Percentiles rank a stretch among this genome's conserved stretches.
These are phyloP conservation scores for Drosophila lini DNA, from an alignment of 1,140 invertebrate genomes.

Conservation along the genomic window DNA sequence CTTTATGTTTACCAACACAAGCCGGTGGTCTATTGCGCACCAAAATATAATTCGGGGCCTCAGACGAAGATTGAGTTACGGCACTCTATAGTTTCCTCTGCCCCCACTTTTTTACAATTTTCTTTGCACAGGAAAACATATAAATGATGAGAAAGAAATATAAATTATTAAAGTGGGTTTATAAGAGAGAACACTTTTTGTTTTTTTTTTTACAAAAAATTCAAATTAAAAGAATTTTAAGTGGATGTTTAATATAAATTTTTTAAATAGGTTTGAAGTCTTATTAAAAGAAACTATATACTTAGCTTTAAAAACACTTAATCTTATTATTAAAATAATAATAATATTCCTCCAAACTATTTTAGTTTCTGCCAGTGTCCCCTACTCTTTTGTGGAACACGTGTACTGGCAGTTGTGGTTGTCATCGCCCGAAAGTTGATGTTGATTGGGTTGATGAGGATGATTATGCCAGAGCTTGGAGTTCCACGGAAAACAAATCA, in stretches of 20 bases:
- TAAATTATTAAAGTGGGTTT: neutral
- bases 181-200: too few relatives aligned
- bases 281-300: too few relatives aligned
- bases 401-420: conserved; percentile 42
- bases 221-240: neutral
- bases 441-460: conserved; percentile 33
- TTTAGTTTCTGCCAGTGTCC: neutral
- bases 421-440: conserved; percentile 29
- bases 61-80: conserved; percentile 58
- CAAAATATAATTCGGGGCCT: conserved; percentile 27
- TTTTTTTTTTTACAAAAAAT: neutral
- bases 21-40: conserved; percentile 61
- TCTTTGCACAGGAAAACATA: conserved; percentile 5
- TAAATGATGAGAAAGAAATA: neutral
- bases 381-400: conserved; percentile 8
- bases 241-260: neutral
- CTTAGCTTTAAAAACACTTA: neutral
- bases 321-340: neutral
- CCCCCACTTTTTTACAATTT: conserved; percentile 8
- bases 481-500: conserved; percentile 78
- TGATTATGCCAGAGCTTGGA: conserved; percentile 58
- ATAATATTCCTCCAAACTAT: neutral
- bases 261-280: too few relatives aligned
- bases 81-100: conserved; percentile 30
- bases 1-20: conserved; percentile 52